Evolutionary conservation across 2,113 vertebrate species (phyloP).

Genomic region (Mandrillus leucophaeus): DNA sequence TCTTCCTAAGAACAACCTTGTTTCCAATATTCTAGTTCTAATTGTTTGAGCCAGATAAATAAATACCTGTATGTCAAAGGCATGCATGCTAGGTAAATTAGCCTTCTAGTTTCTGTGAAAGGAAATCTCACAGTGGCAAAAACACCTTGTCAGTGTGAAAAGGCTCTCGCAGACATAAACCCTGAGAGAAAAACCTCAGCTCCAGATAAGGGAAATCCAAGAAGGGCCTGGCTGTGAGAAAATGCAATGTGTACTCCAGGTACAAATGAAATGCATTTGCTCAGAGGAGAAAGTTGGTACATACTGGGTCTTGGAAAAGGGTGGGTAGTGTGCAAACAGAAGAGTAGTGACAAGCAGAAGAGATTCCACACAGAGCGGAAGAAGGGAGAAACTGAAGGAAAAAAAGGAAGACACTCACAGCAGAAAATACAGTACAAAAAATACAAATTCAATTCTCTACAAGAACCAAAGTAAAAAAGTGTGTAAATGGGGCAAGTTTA

Average conservation of each 20-base stretch:
- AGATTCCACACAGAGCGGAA: not conserved
- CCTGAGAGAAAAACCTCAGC: not conserved
- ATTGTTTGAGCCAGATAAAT: not conserved
- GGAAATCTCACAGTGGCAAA: not conserved
- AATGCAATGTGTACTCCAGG: not conserved
- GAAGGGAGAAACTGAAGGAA: not conserved
- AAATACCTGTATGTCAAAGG: not conserved
- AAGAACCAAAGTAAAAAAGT: not conserved
- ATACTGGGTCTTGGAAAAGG: not conserved
- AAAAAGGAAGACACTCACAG: not conserved
- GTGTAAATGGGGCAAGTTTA: not conserved
- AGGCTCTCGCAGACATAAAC: not conserved
- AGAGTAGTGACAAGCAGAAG: not conserved
- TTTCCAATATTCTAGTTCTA: not conserved
- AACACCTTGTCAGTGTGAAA: not conserved
- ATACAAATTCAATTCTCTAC: constrained; percentile 24
- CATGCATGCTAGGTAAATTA: not conserved
- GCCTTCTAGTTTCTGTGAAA: not conserved
- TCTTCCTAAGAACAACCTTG: not conserved
- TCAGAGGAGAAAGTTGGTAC: not conserved
- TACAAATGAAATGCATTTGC: not conserved
- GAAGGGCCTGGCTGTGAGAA: not conserved
- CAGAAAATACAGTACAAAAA: not conserved
- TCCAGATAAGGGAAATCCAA: not conserved
- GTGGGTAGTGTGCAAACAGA: not conserved